These are phyloP conservation scores for Arnoldichthys spilopterus DNA, from an alignment of 2,797 vertebrate species.

Conservation along the genomic window DNA sequence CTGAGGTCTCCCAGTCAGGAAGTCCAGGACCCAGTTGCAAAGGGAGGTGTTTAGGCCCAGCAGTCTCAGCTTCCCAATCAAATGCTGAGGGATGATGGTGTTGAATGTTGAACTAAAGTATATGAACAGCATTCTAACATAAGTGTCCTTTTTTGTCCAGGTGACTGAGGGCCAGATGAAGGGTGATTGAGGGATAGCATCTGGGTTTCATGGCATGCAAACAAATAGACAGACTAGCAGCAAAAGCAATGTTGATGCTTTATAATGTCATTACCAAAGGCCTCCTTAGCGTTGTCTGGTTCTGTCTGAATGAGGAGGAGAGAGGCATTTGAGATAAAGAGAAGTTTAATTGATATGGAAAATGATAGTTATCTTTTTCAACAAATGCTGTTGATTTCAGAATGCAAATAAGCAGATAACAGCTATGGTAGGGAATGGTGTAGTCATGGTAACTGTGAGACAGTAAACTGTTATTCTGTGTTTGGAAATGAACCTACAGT, in stretches of 20 bases:
- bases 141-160: too few relatives aligned
- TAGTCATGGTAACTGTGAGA: not conserved
- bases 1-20: too few relatives aligned
- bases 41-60: too few relatives aligned
- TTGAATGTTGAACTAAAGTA: too few relatives aligned
- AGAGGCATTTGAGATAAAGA: not conserved
- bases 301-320: not conserved
- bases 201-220: constrained; percentile 1
- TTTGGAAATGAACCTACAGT: not conserved
- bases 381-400: constrained; percentile 4
- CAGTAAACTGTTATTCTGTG: constrained; percentile 13
- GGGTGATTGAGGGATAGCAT: not conserved
- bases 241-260: not conserved
- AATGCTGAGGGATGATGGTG: too few relatives aligned
- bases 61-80: too few relatives aligned
- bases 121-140: too few relatives aligned
- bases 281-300: constrained; percentile 6
- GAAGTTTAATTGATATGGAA: not conserved
- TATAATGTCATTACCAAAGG: constrained; percentile 9
- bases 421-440: not conserved
- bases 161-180: too few relatives aligned
- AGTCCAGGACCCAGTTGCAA: too few relatives aligned
- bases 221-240: not conserved
- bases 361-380: not conserved
- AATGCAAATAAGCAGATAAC: not conserved